These are phyloP conservation scores for Ctenodactylus gundi DNA, from an alignment of 2,113 vertebrate genomes.

Conservation along the genomic window DNA sequence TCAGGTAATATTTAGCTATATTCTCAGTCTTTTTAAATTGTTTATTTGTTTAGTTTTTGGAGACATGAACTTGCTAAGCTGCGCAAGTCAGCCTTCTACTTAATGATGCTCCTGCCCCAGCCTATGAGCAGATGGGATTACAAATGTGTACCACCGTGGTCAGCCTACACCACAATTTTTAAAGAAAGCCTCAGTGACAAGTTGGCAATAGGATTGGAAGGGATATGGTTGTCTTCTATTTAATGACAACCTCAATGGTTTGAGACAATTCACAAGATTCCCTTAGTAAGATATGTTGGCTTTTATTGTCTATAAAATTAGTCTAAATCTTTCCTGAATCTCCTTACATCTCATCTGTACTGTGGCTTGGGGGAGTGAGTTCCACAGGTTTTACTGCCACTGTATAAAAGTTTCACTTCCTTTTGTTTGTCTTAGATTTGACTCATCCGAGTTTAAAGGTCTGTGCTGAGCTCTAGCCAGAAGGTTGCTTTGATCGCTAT, in stretches of 20 bases:
- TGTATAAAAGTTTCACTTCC: conserved; percentile 56
- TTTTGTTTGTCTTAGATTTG: conserved; percentile 66
- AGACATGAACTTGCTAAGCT: too few relatives aligned
- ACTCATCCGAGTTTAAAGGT: conserved; percentile 49
- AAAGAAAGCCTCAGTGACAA: neutral
- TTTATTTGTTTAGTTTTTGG: neutral
- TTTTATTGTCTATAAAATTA: conserved; percentile 35
- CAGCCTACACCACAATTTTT: neutral
- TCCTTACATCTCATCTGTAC: conserved; percentile 9
- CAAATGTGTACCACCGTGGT: too few relatives aligned
- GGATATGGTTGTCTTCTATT: neutral
- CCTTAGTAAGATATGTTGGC: neutral
- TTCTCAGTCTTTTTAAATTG: neutral
- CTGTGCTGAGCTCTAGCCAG: conserved; percentile 16
- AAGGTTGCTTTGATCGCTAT: conserved; percentile 54
- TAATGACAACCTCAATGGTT: conserved; percentile 16
- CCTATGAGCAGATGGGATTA: neutral
- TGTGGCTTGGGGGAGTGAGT: neutral
- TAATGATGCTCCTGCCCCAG: neutral
- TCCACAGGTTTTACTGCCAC: conserved; percentile 32
- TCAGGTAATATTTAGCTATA: neutral
- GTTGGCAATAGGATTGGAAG: neutral
- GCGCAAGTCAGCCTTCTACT: neutral
- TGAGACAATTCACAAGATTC: conserved; percentile 21
- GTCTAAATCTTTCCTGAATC: conserved; percentile 22